A percentile compares a stretch with the other conserved stretches of the same genome.
phyloP scores from a whole-genome alignment of 92 coral and sea anemone genomes.

The Palythoa caribaeorum region DNA sequence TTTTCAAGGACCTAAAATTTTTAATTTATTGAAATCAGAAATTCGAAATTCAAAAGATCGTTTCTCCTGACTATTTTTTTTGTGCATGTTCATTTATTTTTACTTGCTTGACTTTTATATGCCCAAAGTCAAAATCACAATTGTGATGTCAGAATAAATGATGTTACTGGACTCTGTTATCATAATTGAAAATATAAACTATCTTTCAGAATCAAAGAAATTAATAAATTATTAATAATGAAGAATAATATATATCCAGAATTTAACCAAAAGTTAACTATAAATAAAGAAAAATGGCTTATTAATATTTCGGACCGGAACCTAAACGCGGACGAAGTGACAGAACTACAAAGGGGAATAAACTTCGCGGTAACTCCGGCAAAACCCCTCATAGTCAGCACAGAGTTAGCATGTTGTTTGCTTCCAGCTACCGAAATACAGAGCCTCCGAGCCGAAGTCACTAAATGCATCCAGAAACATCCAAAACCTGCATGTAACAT shows the following conservation, averaged over 20 bases:
- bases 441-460: neutral
- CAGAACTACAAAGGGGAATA: neutral
- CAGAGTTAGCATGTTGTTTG: neutral
- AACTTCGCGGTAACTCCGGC: conserved; percentile 20
- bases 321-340: neutral
- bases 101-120: too few species aligned
- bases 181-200: too few species aligned
- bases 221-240: too few species aligned
- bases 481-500: neutral
- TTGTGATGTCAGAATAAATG: too few species aligned
- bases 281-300: conserved; percentile 11
- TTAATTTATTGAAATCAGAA: too few species aligned
- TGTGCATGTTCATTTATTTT: too few species aligned
- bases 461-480: neutral
- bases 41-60: too few species aligned
- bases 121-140: too few species aligned
- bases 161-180: too few species aligned
- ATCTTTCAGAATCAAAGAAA: too few species aligned
- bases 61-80: too few species aligned
- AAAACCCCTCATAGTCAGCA: neutral
- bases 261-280: neutral
- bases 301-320: conserved; percentile 8
- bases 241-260: neutral
- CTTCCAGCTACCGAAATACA: neutral
- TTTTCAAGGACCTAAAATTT: too few species aligned